Evolutionary conservation across 1,140 invertebrate genomes (phyloP).

Genomic region (Coenobita brevimanus): DNA sequence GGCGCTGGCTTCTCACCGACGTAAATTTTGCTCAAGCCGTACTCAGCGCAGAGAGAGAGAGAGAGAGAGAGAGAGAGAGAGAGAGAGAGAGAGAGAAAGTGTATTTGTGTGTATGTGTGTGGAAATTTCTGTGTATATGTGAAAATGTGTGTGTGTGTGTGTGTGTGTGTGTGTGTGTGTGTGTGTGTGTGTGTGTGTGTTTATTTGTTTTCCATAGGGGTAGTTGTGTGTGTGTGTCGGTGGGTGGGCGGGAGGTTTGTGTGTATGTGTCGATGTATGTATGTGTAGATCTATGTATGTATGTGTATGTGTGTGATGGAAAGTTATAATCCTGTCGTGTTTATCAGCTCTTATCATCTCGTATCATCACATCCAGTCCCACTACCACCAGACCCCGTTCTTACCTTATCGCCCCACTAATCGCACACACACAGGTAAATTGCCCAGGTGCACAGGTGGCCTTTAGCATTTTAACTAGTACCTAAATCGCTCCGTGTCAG

Average conservation of each 20-base stretch:
- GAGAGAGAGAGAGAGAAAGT: too few relatives aligned
- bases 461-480: too few relatives aligned
- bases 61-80: too few relatives aligned
- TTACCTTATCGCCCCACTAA: too few relatives aligned
- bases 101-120: slow-evolving; percentile 15
- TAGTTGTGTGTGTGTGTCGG: not conserved
- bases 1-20: too few relatives aligned
- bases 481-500: too few relatives aligned
- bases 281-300: not conserved
- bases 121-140: not conserved
- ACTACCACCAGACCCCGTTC: not conserved
- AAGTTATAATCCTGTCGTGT: not conserved
- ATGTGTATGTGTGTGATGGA: not conserved
- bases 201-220: too few relatives aligned
- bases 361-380: not conserved
- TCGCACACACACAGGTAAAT: too few relatives aligned
- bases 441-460: too few relatives aligned
- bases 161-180: not conserved
- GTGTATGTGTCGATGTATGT: not conserved
- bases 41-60: too few relatives aligned
- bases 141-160: not conserved
- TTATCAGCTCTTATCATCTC: not conserved
- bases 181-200: not conserved
- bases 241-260: not conserved
- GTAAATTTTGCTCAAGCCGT: too few relatives aligned